Conservation (phyloP, 2,888 invertebrate species). For the Sphaerophoria rueppellii region DNA sequence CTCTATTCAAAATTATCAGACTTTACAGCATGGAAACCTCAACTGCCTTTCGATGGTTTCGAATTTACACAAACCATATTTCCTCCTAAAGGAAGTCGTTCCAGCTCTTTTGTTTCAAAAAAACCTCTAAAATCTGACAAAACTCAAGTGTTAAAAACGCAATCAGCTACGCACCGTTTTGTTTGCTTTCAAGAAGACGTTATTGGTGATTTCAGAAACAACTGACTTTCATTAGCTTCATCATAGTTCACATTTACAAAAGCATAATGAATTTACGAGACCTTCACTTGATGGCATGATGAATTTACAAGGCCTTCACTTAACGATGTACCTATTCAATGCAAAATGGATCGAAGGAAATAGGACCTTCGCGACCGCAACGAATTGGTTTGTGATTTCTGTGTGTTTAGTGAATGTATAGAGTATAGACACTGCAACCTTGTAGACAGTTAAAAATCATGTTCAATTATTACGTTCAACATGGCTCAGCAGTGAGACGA, state of each 20-base stretch:
- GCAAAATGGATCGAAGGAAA: slow-evolving; percentile 32
- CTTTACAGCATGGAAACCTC: too few relatives aligned
- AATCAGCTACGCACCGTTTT: slow-evolving; percentile 41
- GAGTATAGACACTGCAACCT: slow-evolving; percentile 46
- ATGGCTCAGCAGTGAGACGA: slow-evolving; percentile 79
- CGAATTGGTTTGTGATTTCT: slow-evolving; percentile 67
- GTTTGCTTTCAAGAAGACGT: slow-evolving; percentile 13
- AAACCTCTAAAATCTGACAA: not conserved
- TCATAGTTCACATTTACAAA: slow-evolving; percentile 57
- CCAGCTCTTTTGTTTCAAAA: too few relatives aligned
- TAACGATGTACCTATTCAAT: slow-evolving; percentile 53
- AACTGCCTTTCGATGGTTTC: too few relatives aligned
- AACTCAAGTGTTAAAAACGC: slow-evolving; percentile 1
- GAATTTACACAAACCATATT: too few relatives aligned
- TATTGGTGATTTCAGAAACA: slow-evolving; percentile 42
- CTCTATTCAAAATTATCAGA: too few relatives aligned
- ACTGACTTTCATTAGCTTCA: slow-evolving; percentile 60
- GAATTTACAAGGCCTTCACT: slow-evolving; percentile 70
- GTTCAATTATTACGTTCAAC: slow-evolving; percentile 80
- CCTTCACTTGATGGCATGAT: slow-evolving; percentile 54
- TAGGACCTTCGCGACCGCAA: slow-evolving; percentile 75
- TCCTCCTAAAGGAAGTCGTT: too few relatives aligned
- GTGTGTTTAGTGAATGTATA: not conserved
- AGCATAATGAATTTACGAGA: slow-evolving; percentile 68
- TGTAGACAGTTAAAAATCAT: slow-evolving; percentile 76